Evolutionary conservation across 1,140 invertebrate species (phyloP).

Genomic region (Pantala flavescens): DNA sequence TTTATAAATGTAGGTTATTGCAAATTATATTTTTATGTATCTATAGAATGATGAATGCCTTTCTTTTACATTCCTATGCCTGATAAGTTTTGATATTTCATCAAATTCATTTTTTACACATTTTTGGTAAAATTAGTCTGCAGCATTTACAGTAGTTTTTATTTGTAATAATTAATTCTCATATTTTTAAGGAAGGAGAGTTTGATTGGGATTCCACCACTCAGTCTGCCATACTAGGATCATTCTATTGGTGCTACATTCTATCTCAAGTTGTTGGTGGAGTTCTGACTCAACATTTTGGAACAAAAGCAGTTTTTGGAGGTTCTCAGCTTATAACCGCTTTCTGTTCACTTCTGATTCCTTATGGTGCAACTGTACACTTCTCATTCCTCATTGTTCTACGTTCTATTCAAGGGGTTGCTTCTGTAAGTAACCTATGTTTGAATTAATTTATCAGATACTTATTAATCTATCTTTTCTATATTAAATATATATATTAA

Average conservation of each 20-base stretch:
- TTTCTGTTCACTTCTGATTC: slow-evolving; percentile 55
- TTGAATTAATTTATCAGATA: not conserved
- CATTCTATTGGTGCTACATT: slow-evolving; percentile 64
- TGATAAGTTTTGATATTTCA: too few relatives aligned
- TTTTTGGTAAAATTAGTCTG: too few relatives aligned
- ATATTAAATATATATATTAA: too few relatives aligned
- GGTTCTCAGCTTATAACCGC: slow-evolving; percentile 56
- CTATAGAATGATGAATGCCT: too few relatives aligned
- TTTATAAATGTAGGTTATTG: too few relatives aligned
- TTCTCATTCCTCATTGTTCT: slow-evolving; percentile 48
- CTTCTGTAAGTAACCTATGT: slow-evolving; percentile 41
- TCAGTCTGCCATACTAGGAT: slow-evolving; percentile 51
- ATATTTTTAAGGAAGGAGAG: slow-evolving; percentile 35
- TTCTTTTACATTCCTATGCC: too few relatives aligned
- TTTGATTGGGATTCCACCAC: slow-evolving; percentile 49
- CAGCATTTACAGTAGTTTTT: too few relatives aligned
- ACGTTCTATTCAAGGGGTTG: slow-evolving; percentile 51
- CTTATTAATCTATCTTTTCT: too few relatives aligned
- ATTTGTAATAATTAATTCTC: too few relatives aligned
- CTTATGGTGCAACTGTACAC: slow-evolving; percentile 48
- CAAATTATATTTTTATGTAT: too few relatives aligned
- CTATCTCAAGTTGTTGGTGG: slow-evolving; percentile 55
- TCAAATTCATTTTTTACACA: too few relatives aligned
- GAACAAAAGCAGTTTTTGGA: slow-evolving; percentile 68
- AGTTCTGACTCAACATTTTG: slow-evolving; percentile 62